Evolutionary conservation across 2,797 vertebrate species (phyloP).

Genomic region (Podarcis siculus): DNA sequence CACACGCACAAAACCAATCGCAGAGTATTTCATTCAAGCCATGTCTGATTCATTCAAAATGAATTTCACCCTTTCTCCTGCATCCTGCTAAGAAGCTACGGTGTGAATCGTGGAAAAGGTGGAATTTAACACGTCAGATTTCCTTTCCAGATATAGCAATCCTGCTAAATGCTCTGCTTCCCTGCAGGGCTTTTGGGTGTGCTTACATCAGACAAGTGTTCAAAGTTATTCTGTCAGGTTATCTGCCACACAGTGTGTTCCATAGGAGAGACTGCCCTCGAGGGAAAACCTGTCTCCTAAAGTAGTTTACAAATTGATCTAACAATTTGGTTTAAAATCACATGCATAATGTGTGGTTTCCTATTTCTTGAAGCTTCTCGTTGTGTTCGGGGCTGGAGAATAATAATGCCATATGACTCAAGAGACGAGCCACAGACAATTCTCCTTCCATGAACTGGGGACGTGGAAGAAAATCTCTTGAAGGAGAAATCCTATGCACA

Average conservation of each 20-base stretch:
- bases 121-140: constrained; percentile 6
- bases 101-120: not conserved
- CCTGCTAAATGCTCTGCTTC: constrained; percentile 29
- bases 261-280: not conserved
- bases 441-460: not conserved
- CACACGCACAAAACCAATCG: not conserved
- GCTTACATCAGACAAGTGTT: constrained; percentile 22
- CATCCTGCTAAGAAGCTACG: constrained; percentile 7
- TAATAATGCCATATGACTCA: not conserved
- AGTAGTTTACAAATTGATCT: not conserved
- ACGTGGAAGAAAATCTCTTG: too few species aligned
- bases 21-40: not conserved
- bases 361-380: not conserved
- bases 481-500: too few species aligned
- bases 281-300: not conserved
- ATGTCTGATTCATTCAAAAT: not conserved
- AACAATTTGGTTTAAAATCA: constrained; percentile 9
- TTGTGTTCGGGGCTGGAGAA: not conserved
- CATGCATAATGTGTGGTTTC: not conserved
- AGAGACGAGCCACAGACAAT: not conserved
- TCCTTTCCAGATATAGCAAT: not conserved
- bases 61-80: not conserved
- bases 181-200: not conserved
- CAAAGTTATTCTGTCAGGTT: not conserved
- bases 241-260: not conserved